Conservation (phyloP, 2,113 vertebrate genomes). For the Alligator sinensis region DNA sequence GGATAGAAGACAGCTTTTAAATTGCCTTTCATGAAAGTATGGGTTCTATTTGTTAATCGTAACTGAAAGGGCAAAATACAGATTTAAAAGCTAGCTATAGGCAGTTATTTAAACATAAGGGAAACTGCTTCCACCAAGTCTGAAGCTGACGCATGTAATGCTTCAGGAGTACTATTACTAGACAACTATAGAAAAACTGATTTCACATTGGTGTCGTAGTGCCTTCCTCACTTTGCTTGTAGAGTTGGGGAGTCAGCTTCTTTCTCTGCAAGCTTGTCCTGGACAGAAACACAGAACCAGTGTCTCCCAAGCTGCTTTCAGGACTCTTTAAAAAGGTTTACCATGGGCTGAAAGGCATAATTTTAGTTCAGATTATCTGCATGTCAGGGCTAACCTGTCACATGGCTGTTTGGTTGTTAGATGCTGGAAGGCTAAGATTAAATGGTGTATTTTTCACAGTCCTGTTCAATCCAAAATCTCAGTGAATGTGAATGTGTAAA, state of each 20-base stretch:
- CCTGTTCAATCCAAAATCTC: background rate
- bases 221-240: background rate
- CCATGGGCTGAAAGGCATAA: background rate
- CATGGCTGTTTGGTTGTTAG: background rate
- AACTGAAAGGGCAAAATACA: background rate
- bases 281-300: background rate
- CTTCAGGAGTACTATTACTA: accelerated
- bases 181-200: accelerated
- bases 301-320: background rate
- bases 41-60: background rate
- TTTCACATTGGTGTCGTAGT: background rate
- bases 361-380: background rate
- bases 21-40: accelerated
- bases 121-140: accelerated
- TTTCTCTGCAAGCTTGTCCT: background rate
- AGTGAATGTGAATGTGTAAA: accelerated
- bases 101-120: background rate
- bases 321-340: background rate
- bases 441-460: background rate
- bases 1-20: background rate
- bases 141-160: accelerated
- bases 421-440: accelerated
- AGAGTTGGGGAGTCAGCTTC: background rate
- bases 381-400: accelerated
- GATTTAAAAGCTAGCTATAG: accelerated